These are phyloP conservation scores for Terebella lapidaria DNA, from an alignment of 2,888 invertebrate species.

Conservation along the genomic window DNA sequence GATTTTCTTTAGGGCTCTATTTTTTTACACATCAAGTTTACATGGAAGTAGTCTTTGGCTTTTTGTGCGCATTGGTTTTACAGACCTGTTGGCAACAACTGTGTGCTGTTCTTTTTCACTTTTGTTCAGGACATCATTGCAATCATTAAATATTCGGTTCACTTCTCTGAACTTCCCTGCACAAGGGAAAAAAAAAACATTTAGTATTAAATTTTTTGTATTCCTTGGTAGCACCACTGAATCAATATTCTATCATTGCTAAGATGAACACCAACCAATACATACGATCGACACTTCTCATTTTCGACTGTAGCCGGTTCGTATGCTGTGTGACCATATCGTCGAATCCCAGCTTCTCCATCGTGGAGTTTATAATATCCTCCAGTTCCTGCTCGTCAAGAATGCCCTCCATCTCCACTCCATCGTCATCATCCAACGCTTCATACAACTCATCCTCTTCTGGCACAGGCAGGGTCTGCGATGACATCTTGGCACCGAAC, in stretches of 20 bases:
- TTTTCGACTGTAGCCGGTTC: background rate
- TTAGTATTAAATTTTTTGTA: too few relatives aligned
- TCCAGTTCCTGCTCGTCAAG: background rate
- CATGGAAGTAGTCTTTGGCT: background rate
- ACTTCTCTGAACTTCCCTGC: slow-evolving; percentile 10
- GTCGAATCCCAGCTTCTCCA: slow-evolving; percentile 8
- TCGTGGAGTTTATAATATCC: slow-evolving; percentile 5
- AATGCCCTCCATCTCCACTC: background rate
- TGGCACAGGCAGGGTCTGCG: too few relatives aligned
- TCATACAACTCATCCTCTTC: too few relatives aligned
- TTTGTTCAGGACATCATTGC: background rate
- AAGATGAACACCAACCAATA: too few relatives aligned
- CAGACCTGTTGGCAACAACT: background rate
- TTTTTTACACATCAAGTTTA: background rate
- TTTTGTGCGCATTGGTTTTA: background rate
- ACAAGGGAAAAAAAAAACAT: background rate
- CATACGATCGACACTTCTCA: slow-evolving; percentile 4
- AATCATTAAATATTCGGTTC: slow-evolving; percentile 9
- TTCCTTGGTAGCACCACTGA: too few relatives aligned
- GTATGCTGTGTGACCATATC: background rate
- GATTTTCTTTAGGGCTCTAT: background rate
- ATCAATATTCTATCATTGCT: too few relatives aligned
- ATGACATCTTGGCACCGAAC: too few relatives aligned
- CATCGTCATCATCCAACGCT: background rate
- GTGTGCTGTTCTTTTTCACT: background rate